Evolutionary conservation across 1,140 invertebrate genomes (phyloP), one percentile per base, ranked within the genome.

Genomic region (Agrilus planipennis): DNA sequence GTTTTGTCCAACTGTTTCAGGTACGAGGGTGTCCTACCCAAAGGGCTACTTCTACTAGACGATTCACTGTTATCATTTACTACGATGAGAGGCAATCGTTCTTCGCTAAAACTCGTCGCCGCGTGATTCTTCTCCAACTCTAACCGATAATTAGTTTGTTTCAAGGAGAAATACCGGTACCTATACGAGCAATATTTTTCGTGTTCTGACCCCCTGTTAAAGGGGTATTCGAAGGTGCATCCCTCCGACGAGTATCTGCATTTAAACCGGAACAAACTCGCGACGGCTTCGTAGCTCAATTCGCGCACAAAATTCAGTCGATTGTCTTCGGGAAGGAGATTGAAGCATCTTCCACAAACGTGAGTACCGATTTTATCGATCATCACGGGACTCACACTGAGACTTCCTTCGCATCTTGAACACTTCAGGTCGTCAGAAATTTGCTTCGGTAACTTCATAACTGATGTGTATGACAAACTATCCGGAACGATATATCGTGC

Each of bases 261-360:
- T 2, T 45, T 45, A 21, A 50, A 50, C 18, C 34, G 18, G 9
- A 44, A 5, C 18, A 47, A 22, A 18, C 37, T 35, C 3, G 39
- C 35, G 2, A 47, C 15, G 10, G 27, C 23, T 32, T 50, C 48
- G 9, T 44, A 42, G 6, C 39, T 45, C n/a, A 47, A 34, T 29
- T 50, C 45, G 14, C 42, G 37, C 2, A 45, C n/a, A 16, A 30
- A 50, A 9, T 39, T 31, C 4, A 12, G 6, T 41, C 42, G 41
- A 12, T 44, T 27, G 4, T 36, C 30, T 11, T 34, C 11, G 2
- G 45, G 45, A 14, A 47, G 28, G 6, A 47, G 38, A 25, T 41
- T 50, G 21, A 34, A 50, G 18, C 48, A 50, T 17, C 44, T 44
- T n/a, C 48, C 48, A 15, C 48, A 50, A 19, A 50, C 21, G 35